Conservation (phyloP, 2,797 vertebrate species). For the Acanthopagrus latus region DNA sequence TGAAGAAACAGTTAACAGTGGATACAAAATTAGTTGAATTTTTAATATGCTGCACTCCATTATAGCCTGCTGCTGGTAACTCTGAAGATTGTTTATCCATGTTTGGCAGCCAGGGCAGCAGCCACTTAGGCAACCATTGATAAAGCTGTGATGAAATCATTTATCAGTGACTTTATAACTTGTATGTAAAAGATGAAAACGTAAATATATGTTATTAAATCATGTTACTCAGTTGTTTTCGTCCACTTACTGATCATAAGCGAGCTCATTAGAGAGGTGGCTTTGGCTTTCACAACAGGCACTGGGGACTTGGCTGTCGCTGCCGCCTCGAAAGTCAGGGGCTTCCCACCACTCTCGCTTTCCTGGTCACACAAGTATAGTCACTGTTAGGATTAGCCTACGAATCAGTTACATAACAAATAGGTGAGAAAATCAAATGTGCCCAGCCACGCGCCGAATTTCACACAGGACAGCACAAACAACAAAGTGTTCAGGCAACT, state of each 20-base stretch:
- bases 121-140: constrained; percentile 3
- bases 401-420: constrained; percentile 37
- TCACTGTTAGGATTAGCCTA: constrained; percentile 19
- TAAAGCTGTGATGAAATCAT: background rate
- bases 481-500: background rate
- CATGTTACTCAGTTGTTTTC: background rate
- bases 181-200: background rate
- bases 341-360: constrained; percentile 58
- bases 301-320: constrained; percentile 56
- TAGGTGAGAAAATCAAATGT: constrained; percentile 8
- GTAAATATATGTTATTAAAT: background rate
- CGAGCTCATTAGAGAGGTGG: constrained; percentile 91
- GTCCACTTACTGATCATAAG: constrained; percentile 93
- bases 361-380: constrained; percentile 71
- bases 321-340: constrained; percentile 52
- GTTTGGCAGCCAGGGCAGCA: background rate
- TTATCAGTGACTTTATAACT: background rate
- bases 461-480: background rate
- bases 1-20: constrained; percentile 44
- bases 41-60: background rate
- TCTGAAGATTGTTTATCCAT: constrained; percentile 8
- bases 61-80: background rate
- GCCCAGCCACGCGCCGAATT: background rate
- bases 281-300: constrained; percentile 85
- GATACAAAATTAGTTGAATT: constrained; percentile 1